Evolutionary conservation across 2,797 vertebrate genomes (phyloP).

Genomic region (Champsocephalus gunnari): DNA sequence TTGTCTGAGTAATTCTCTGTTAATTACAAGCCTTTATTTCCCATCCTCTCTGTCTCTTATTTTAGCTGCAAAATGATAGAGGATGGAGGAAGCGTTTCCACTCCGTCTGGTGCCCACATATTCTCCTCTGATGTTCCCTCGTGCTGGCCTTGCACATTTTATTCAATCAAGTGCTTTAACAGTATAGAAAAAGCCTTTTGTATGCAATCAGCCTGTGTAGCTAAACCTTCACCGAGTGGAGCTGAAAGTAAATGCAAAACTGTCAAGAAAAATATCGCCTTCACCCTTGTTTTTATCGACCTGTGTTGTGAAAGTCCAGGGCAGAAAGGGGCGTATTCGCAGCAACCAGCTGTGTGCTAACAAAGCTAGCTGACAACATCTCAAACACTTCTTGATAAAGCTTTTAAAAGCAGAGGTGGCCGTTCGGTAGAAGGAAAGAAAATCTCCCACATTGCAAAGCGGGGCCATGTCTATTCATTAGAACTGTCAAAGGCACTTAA

Average conservation of each 20-base stretch:
- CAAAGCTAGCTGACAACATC: slow-evolving; percentile 41
- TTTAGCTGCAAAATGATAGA: slow-evolving; percentile 44
- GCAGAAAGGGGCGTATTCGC: slow-evolving; percentile 36
- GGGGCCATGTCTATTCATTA: slow-evolving; percentile 93
- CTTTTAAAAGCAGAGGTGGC: slow-evolving; percentile 89
- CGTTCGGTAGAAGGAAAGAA: slow-evolving; percentile 74
- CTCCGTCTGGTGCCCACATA: slow-evolving; percentile 37
- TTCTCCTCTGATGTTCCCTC: slow-evolving; percentile 35
- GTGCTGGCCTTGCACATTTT: slow-evolving; percentile 57
- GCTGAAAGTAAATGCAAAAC: slow-evolving; percentile 42
- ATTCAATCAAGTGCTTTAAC: slow-evolving; percentile 56
- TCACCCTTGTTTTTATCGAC: slow-evolving; percentile 31
- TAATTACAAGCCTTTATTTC: slow-evolving; percentile 31
- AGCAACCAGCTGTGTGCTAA: slow-evolving; percentile 51
- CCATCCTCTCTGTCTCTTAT: slow-evolving; percentile 24
- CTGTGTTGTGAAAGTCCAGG: slow-evolving; percentile 14
- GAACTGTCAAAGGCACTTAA: slow-evolving; percentile 90
- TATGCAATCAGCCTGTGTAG: slow-evolving; percentile 34
- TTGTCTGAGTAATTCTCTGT: slow-evolving; percentile 30
- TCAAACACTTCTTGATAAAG: slow-evolving; percentile 79
- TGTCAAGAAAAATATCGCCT: slow-evolving; percentile 39
- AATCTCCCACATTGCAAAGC: slow-evolving; percentile 58
- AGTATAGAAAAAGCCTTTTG: slow-evolving; percentile 51
- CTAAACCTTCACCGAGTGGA: slow-evolving; percentile 36
- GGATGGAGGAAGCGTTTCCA: slow-evolving; percentile 30